Percentiles rank a stretch among this genome's conserved stretches.
Evolutionary conservation across 2,888 invertebrate genomes (phyloP).

Genomic region (Diogma glabrata): DNA sequence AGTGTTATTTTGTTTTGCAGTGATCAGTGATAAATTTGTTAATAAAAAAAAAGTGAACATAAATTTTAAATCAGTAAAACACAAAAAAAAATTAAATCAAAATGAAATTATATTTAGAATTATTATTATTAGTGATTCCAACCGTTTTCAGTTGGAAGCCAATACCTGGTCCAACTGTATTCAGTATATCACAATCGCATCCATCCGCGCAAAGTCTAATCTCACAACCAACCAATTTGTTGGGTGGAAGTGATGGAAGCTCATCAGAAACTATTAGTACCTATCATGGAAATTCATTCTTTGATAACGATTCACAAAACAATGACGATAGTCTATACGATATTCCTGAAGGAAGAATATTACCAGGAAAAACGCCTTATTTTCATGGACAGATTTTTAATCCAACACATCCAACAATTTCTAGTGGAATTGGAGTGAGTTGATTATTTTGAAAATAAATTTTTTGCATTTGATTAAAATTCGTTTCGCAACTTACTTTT

Average conservation of each 20-base stretch:
- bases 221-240: constrained; percentile 19
- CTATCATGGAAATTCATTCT: constrained; percentile 11
- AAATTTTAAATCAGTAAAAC: too few species aligned
- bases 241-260: not conserved
- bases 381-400: not conserved
- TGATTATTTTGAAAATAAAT: too few species aligned
- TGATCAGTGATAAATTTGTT: too few species aligned
- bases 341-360: constrained; percentile 4
- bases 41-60: too few species aligned
- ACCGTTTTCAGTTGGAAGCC: constrained; percentile 26
- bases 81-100: too few species aligned
- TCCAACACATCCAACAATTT: not conserved
- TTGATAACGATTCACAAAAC: constrained; percentile 2
- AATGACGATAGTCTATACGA: not conserved
- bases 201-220: constrained; percentile 24
- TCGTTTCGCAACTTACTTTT: too few species aligned
- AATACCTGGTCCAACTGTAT: constrained; percentile 23
- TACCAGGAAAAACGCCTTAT: not conserved
- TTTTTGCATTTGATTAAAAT: too few species aligned
- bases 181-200: constrained; percentile 31
- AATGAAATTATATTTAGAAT: too few species aligned
- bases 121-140: not conserved
- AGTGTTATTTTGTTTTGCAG: too few species aligned
- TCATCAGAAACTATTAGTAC: not conserved
- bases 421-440: not conserved